Evolutionary conservation across 2,113 vertebrate genomes (phyloP).

Genomic region (Alexandromys fortis): DNA sequence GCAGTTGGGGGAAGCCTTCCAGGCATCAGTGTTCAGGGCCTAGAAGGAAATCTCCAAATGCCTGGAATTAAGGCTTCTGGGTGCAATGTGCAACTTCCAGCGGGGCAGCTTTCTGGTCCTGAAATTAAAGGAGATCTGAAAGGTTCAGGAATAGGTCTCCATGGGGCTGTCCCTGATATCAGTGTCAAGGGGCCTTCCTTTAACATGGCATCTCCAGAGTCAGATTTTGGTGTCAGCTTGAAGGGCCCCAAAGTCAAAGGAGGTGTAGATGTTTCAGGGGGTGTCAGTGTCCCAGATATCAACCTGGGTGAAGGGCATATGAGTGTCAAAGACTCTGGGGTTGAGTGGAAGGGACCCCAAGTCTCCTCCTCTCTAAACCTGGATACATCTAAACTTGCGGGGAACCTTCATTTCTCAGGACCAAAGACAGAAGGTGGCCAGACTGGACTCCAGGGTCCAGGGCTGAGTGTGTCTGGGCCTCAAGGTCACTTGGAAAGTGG

Average conservation of each 20-base stretch:
- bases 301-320: slow-evolving; percentile 59
- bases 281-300: slow-evolving; percentile 54
- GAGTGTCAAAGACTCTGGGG: slow-evolving; percentile 47
- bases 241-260: slow-evolving; percentile 77
- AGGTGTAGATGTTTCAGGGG: slow-evolving; percentile 64
- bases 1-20: neutral
- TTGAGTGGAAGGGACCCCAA: slow-evolving; percentile 76
- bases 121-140: slow-evolving; percentile 74
- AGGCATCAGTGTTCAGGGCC: slow-evolving; percentile 7
- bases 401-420: slow-evolving; percentile 70
- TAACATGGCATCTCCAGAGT: slow-evolving; percentile 51
- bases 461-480: neutral
- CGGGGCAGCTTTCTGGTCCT: slow-evolving; percentile 67
- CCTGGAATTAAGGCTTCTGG: slow-evolving; percentile 53
- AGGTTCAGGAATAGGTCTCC: slow-evolving; percentile 32
- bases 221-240: slow-evolving; percentile 78
- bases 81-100: slow-evolving; percentile 60
- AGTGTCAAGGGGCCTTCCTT: slow-evolving; percentile 73
- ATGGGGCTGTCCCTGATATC: slow-evolving; percentile 58
- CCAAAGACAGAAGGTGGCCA: slow-evolving; percentile 79
- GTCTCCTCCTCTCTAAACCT: slow-evolving; percentile 67
- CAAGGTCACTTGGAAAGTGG: slow-evolving; percentile 66
- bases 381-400: slow-evolving; percentile 48
- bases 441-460: slow-evolving; percentile 28
- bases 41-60: slow-evolving; percentile 77